A percentile compares a stretch with the other conserved stretches of the same genome.
phyloP scores from a whole-genome alignment of 2,888 invertebrate species.

The Drosophila melanosoma region DNA sequence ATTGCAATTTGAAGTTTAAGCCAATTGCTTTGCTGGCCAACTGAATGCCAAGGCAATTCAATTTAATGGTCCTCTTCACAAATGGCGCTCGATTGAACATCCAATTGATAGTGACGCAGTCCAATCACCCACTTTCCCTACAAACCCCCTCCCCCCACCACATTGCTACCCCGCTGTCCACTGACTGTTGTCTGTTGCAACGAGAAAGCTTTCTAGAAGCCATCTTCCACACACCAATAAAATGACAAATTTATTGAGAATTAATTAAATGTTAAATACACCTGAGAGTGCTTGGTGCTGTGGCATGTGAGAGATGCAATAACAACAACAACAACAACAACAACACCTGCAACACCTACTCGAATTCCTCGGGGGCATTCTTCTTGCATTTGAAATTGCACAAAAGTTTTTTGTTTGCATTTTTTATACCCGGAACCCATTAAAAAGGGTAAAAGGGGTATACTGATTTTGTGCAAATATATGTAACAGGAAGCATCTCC shows the following conservation, averaged over 20 bases:
- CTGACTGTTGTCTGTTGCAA: conserved; percentile 4
- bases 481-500: too few species aligned
- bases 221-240: not conserved
- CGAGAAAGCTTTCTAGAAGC: conserved; percentile 31
- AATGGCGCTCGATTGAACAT: conserved; percentile 2
- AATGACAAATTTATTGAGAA: conserved; percentile 55
- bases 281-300: conserved; percentile 24
- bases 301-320: not conserved
- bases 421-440: too few species aligned
- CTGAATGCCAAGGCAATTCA: not conserved
- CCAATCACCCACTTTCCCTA: not conserved
- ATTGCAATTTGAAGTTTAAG: not conserved
- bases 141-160: not conserved
- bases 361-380: not conserved
- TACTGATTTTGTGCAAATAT: too few species aligned
- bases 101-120: conserved; percentile 1
- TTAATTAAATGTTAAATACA: conserved; percentile 63
- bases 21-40: conserved; percentile 1
- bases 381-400: conserved; percentile 30
- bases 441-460: too few species aligned
- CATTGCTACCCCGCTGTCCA: not conserved
- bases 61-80: not conserved
- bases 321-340: not conserved
- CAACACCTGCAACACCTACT: conserved; percentile 5
- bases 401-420: conserved; percentile 16